These are phyloP conservation scores for Malurus melanocephalus DNA, from an alignment of 2,113 vertebrate species.

Conservation along the genomic window DNA sequence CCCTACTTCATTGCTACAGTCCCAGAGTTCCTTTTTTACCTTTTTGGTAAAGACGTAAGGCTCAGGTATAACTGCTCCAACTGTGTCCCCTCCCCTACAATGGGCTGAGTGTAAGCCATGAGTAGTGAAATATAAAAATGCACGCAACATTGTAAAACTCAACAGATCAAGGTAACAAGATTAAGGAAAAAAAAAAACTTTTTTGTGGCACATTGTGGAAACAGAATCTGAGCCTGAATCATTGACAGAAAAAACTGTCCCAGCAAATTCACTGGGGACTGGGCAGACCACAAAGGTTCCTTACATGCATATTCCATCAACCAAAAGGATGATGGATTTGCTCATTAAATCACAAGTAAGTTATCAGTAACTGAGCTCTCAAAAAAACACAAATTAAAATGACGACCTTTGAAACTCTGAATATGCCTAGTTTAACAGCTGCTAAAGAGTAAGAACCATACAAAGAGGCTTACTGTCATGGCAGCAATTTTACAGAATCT, in stretches of 20 bases:
- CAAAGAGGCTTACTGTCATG: slow-evolving; percentile 23
- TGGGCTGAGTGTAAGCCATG: neutral
- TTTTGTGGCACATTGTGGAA: neutral
- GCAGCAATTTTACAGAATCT: neutral
- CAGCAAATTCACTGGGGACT: neutral
- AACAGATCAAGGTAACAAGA: neutral
- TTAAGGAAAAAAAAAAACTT: neutral
- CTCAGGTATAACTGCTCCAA: neutral
- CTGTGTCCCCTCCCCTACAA: accelerated
- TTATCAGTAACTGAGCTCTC: slow-evolving; percentile 25
- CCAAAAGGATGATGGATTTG: neutral
- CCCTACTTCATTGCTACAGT: neutral
- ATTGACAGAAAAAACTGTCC: neutral
- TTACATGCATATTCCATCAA: neutral
- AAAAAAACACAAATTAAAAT: slow-evolving; percentile 26
- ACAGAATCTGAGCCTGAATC: neutral
- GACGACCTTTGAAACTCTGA: slow-evolving; percentile 11
- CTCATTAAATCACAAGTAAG: slow-evolving; percentile 3
- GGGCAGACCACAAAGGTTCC: neutral
- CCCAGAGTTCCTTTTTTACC: neutral
- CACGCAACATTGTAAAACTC: neutral
- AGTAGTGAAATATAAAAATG: neutral
- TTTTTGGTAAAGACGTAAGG: neutral
- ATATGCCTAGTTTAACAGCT: slow-evolving; percentile 14
- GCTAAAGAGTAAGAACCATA: neutral